Evolutionary conservation across 92 coral and sea anemone genomes (phyloP).

Genomic region (Siderastrea radians): DNA sequence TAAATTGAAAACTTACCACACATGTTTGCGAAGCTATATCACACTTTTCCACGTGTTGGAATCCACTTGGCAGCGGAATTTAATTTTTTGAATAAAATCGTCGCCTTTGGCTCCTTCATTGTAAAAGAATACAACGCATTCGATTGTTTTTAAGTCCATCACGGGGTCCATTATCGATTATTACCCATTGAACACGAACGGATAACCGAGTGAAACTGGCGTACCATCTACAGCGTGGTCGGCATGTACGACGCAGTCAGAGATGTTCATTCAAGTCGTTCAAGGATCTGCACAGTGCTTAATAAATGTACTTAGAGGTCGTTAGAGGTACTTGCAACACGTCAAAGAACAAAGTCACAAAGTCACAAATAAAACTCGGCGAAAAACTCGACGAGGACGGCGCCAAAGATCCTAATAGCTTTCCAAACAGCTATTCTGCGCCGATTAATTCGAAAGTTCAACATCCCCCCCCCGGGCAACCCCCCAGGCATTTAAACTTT

Average conservation of each 20-base stretch:
- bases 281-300: background rate
- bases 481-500: too few species aligned
- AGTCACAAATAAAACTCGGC: background rate
- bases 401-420: background rate
- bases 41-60: constrained; percentile 17
- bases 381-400: constrained; percentile 3
- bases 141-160: constrained; percentile 27
- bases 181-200: constrained; percentile 3
- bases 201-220: constrained; percentile 18
- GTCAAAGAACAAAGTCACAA: background rate
- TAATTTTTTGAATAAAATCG: constrained; percentile 18
- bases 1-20: constrained; percentile 7
- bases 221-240: constrained; percentile 10
- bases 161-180: background rate
- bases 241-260: constrained; percentile 16
- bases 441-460: too few species aligned
- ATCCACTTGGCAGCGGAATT: constrained; percentile 34
- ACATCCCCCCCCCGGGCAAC: too few species aligned
- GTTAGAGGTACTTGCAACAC: background rate
- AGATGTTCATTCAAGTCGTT: background rate
- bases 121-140: constrained; percentile 42
- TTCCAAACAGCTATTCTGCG: background rate
- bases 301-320: background rate
- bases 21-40: constrained; percentile 21
- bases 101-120: constrained; percentile 40